Base-by-base conservation (phyloP, 2,113 vertebrate genomes). In the Crotalus viridis region DNA sequence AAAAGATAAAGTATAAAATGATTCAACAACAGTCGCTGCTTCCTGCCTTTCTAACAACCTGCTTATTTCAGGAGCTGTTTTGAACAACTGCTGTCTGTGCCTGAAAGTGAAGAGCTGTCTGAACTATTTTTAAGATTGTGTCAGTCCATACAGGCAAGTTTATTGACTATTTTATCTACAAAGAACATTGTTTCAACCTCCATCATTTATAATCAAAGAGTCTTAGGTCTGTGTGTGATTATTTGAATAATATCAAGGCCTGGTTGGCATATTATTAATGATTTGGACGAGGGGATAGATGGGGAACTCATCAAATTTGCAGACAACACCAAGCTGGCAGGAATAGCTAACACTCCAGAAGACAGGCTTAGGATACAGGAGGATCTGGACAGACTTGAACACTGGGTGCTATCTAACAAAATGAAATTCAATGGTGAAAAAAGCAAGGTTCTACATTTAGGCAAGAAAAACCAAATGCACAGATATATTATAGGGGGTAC, bases 1-100 rank as follows among this genome's bases (percentile, higher is more conserved):
- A 59, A 51, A 91, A 21, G 17, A 4, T n/a, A n/a, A 85, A 48
- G 19, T 22, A 17, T 26, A 52, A 10, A 85, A 48, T 59, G 81
- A 52, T 3, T 22, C 1, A 24, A 19, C 0, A 46, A 28, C n/a
- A 54, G 39, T 43, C 93, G 21, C 69, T 39, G 52, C 33, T 90
- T 90, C n/a, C 22, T 33, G 28, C n/a, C 5, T 55, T 54, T 64
- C 74, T 89, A 89, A 89, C 91, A 28, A 89, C 88, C 95, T 90
- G 96, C 94, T 94, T 96, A 91, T 97, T 98, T 48, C 96, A 99
- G 99, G 98, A 99, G 99, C 97, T 99, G 99, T 97, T 99, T 99
- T 98, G 99, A 99, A 96, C 97, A 99, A 95, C 96, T 99, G 93
- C 98, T 99, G 96, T 99, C 99, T 92, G 98, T 99, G 96, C 98